phyloP scores from a whole-genome alignment of 2,888 invertebrate species.

The Ischnura elegans region DNA sequence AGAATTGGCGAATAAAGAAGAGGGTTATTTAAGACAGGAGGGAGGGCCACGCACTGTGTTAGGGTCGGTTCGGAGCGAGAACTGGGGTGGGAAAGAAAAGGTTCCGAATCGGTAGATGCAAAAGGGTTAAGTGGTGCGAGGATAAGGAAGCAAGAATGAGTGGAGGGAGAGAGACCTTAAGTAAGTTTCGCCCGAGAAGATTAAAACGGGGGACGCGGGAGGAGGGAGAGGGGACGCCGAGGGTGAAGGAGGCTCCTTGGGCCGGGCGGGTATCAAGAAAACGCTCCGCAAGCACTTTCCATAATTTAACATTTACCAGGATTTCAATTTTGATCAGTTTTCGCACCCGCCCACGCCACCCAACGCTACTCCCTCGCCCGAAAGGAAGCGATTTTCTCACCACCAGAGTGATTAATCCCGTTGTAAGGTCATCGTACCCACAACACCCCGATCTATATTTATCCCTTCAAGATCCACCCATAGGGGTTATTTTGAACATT shows the following conservation, averaged over 20 bases:
- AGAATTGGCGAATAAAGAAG: too few relatives aligned
- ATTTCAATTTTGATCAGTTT: conserved; percentile 25
- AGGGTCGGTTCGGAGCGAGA: too few relatives aligned
- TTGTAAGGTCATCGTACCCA: neutral
- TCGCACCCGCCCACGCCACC: neutral
- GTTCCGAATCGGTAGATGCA: neutral
- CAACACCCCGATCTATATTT: neutral
- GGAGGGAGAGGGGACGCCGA: too few relatives aligned
- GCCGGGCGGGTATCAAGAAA: neutral
- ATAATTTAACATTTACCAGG: conserved; percentile 27
- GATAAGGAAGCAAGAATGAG: conserved; percentile 16
- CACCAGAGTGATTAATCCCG: neutral
- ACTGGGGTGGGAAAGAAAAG: neutral
- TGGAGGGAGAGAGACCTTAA: neutral
- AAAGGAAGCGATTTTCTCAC: neutral
- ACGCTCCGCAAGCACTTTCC: conserved; percentile 22
- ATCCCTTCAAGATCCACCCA: neutral
- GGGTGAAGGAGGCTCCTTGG: neutral
- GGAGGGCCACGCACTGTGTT: too few relatives aligned
- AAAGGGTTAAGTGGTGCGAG: conserved; percentile 3
- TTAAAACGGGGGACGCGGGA: neutral
- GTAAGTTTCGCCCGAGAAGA: conserved; percentile 20
- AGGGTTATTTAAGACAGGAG: too few relatives aligned
- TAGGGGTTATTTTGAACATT: too few relatives aligned
- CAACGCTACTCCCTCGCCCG: too few relatives aligned